Evolutionary conservation across 1,140 invertebrate genomes (phyloP).

Genomic region (Drosophila tristis): DNA sequence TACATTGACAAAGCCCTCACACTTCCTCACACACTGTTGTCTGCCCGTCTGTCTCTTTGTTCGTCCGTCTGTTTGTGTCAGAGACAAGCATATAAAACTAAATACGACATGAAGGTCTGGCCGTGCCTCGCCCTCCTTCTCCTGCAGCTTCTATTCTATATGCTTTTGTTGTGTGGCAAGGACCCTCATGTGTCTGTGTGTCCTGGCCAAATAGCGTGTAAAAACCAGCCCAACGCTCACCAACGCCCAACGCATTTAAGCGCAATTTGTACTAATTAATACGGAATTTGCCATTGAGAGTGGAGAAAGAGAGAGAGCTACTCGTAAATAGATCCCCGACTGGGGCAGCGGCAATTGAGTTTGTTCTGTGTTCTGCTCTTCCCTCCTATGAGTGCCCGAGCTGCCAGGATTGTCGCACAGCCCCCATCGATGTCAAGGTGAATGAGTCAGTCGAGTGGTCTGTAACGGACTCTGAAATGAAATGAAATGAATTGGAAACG

Average conservation of each 20-base stretch:
- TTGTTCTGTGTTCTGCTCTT: neutral
- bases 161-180: conserved; percentile 54
- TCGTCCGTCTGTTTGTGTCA: conserved; percentile 36
- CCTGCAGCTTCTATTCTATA: conserved; percentile 13
- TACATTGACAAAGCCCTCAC: conserved; percentile 34
- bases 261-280: conserved; percentile 76
- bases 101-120: conserved; percentile 51
- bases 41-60: neutral
- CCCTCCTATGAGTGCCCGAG: conserved; percentile 1
- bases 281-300: conserved; percentile 31
- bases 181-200: conserved; percentile 39
- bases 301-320: too few relatives aligned
- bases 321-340: conserved; percentile 21
- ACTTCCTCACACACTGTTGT: conserved; percentile 11
- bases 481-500: conserved; percentile 11
- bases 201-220: conserved; percentile 49
- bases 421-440: conserved; percentile 38
- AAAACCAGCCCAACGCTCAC: conserved; percentile 7
- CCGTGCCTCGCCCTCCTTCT: conserved; percentile 11
- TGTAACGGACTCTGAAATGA: neutral
- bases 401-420: conserved; percentile 3
- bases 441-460: conserved; percentile 35
- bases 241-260: conserved; percentile 52
- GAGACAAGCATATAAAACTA: conserved; percentile 70
- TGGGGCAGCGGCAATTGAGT: conserved; percentile 24